phyloP scores from a whole-genome alignment of 2,113 vertebrate species.

The Lepisosteus oculatus region DNA sequence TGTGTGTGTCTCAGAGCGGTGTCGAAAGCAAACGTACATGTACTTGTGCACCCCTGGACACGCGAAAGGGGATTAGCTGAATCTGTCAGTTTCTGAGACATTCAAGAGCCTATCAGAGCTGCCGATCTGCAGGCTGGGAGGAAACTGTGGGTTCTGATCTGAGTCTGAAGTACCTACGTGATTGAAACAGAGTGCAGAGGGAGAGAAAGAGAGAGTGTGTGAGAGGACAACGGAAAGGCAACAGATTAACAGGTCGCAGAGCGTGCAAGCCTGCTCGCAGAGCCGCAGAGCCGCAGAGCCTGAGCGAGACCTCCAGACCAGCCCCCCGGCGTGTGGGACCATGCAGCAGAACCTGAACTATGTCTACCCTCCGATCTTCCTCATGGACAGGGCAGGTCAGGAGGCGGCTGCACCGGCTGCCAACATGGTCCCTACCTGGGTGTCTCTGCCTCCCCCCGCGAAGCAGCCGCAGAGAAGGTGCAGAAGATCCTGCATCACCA shows the following conservation, averaged over 20 bases:
- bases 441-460: constrained; percentile 33
- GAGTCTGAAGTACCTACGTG: background rate
- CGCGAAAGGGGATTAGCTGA: too few relatives aligned
- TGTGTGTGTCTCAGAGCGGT: too few relatives aligned
- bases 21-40: too few relatives aligned
- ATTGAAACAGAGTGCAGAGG: background rate
- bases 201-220: background rate
- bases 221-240: background rate
- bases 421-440: constrained; percentile 40
- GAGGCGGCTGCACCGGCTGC: background rate
- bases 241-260: background rate
- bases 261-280: constrained; percentile 9
- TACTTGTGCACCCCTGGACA: too few relatives aligned
- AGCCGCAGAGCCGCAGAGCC: constrained; percentile 2
- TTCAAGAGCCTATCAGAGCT: constrained; percentile 5
- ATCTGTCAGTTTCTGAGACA: too few relatives aligned
- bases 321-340: constrained; percentile 13
- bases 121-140: constrained; percentile 8
- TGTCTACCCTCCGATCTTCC: constrained; percentile 31
- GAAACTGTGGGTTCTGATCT: constrained; percentile 10
- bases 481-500: constrained; percentile 11
- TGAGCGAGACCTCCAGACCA: constrained; percentile 1
- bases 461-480: constrained; percentile 17
- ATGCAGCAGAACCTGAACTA: constrained; percentile 20
- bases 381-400: constrained; percentile 28